These are phyloP conservation scores for Cyanistes caeruleus DNA, from an alignment of 2,113 vertebrate species.

Conservation along the genomic window DNA sequence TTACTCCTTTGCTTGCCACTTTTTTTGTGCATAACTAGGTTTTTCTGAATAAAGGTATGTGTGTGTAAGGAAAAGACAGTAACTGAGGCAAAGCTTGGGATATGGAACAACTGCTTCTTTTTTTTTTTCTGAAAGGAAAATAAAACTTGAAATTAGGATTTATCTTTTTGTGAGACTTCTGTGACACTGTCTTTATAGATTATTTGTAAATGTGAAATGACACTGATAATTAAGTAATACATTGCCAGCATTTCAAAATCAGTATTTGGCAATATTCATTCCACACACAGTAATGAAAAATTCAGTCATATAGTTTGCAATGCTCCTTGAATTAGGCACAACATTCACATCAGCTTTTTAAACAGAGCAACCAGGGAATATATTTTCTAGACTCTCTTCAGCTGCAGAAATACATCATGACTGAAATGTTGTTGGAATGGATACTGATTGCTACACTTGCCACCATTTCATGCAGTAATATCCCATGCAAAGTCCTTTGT, in stretches of 20 bases:
- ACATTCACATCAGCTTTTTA: slow-evolving; percentile 7
- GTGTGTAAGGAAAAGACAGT: background rate
- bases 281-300: slow-evolving; percentile 10
- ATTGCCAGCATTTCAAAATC: background rate
- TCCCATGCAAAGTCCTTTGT: background rate
- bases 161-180: background rate
- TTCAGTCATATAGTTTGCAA: background rate
- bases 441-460: background rate
- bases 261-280: background rate
- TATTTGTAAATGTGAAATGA: background rate
- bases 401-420: background rate
- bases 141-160: background rate
- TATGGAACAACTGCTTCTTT: background rate
- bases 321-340: background rate
- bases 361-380: background rate
- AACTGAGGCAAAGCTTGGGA: background rate
- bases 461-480: background rate
- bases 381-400: slow-evolving; percentile 1
- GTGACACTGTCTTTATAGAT: background rate
- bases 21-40: background rate
- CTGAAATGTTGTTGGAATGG: background rate
- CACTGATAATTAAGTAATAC: background rate
- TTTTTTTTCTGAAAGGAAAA: background rate
- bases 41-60: background rate
- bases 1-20: background rate